phyloP scores from a whole-genome alignment of 2,797 vertebrate species.

The Centropyge bicolor region DNA sequence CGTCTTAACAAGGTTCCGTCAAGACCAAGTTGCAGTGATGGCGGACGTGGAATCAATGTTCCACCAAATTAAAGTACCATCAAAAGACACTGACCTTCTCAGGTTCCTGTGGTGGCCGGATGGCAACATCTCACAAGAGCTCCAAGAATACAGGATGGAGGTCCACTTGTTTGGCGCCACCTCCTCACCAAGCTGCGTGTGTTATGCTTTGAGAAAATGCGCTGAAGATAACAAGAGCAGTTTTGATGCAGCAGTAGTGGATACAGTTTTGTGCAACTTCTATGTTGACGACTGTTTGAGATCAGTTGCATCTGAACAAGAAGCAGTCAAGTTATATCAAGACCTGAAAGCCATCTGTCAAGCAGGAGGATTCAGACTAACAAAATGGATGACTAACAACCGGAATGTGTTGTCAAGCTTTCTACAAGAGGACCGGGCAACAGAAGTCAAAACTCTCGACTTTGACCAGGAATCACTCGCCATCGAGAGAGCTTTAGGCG shows the following conservation, averaged over 20 bases:
- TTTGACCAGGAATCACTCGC: not conserved
- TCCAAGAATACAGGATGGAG: conserved; percentile 5
- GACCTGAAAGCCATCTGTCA: conserved; percentile 1
- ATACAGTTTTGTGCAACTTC: not conserved
- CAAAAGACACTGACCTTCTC: conserved; percentile 1
- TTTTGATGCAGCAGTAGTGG: not conserved
- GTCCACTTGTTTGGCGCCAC: not conserved
- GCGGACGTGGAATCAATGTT: not conserved
- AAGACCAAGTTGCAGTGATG: not conserved
- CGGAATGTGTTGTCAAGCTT: not conserved
- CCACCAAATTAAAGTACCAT: not conserved
- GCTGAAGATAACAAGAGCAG: not conserved
- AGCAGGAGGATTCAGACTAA: not conserved
- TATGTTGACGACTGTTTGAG: conserved; percentile 2
- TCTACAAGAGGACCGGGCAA: too few relatives aligned
- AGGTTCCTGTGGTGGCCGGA: conserved; percentile 13
- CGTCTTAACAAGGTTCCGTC: not conserved
- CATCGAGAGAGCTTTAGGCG: conserved; percentile 1
- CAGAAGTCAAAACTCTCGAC: not conserved
- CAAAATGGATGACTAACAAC: not conserved
- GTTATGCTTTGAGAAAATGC: not conserved
- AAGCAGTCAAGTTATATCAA: not conserved
- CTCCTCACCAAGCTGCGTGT: not conserved
- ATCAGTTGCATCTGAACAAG: not conserved
- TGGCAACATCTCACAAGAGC: not conserved